These are phyloP conservation scores for Chaetogeoica ovagalla DNA, from an alignment of 2,888 invertebrate species.

Conservation along the genomic window DNA sequence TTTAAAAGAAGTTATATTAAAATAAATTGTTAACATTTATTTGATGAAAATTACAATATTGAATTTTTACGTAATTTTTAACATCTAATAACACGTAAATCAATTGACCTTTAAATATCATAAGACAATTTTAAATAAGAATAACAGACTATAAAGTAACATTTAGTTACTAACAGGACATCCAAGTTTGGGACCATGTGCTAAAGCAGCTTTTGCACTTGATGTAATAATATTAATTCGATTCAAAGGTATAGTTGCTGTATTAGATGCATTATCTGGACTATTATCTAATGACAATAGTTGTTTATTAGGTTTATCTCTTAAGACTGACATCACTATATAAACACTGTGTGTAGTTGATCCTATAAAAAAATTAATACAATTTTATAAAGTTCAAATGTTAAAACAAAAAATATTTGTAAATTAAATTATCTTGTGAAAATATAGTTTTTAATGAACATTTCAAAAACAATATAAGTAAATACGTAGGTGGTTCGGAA, in stretches of 20 bases:
- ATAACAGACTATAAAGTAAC: not conserved
- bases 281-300: constrained; percentile 67
- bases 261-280: constrained; percentile 70
- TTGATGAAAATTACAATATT: too few relatives aligned
- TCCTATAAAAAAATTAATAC: constrained; percentile 53
- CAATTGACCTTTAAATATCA: not conserved
- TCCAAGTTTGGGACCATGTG: constrained; percentile 82
- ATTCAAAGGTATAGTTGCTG: constrained; percentile 69
- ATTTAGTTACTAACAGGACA: constrained; percentile 68
- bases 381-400: not conserved
- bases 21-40: too few relatives aligned
- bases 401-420: not conserved
- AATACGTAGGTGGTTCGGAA: too few relatives aligned
- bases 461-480: too few relatives aligned
- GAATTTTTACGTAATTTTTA: too few relatives aligned
- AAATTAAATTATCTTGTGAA: too few relatives aligned
- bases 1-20: too few relatives aligned
- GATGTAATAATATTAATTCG: constrained; percentile 71
- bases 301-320: constrained; percentile 58
- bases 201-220: constrained; percentile 72
- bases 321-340: constrained; percentile 67
- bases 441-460: too few relatives aligned
- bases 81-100: not conserved
- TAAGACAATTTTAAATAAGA: constrained; percentile 1
- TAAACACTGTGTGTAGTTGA: constrained; percentile 66